Evolutionary conservation across 2,888 invertebrate genomes (phyloP), one percentile per base, ranked within the genome.

Genomic region (Herminia tarsipennalis): DNA sequence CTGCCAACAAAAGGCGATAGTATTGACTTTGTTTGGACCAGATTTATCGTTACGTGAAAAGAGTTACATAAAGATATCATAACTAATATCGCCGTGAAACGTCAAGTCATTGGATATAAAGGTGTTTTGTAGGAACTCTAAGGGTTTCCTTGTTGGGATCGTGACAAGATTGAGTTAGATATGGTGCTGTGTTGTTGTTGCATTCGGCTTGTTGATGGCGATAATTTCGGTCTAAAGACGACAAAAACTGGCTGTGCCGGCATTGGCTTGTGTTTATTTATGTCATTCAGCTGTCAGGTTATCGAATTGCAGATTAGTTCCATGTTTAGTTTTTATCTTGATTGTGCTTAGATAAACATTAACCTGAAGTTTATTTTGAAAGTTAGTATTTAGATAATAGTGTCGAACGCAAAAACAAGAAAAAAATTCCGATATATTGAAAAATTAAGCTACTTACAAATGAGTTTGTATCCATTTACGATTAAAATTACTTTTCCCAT

Each of bases 101-200:
- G 78, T 72, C 73, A 62, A 76, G 73, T 81, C 82, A 85, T 70
- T 72, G 67, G 60, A 61, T 62, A 70, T 76, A 70, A 70, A 77
- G 76, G 73, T 77, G 74, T 81, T 80, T 80, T 75, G 77, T 79
- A 76, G 63, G 33, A 54, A 53, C 56, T 46, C 22, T 64, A 36
- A 76, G 71, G 70, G 70, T 80, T 79, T 71, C 76, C 83, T 85
- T 76, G 80, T 83, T 81, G 62, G 74, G 76, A 70, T 84, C 86
- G 86, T 87, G 87, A 84, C 79, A 65, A 84, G 86, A 87, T 84
- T 67, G 57, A 67, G 64, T 70, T 67, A 56, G 86, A 86, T 85
- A 83, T 78, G 66, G 45, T 58, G 41, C 44, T 53, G 28, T 49
- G 48, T 50, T 55, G 45, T 67, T 62, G 66, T 71, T 68, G 66